Conservation (phyloP, 2,113 vertebrate genomes). For the Syrmaticus mikado region DNA sequence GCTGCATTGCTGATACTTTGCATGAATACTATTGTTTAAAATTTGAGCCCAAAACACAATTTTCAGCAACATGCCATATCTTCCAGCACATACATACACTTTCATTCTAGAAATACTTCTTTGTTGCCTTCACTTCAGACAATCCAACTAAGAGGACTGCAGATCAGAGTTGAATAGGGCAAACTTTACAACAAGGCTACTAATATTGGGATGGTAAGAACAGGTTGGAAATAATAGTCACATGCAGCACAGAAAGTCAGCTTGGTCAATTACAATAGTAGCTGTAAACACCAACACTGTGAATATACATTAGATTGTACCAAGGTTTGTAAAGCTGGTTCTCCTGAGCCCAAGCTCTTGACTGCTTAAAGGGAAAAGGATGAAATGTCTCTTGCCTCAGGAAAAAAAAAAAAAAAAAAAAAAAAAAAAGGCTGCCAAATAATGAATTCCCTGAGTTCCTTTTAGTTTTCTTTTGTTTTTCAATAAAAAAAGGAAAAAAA, state of each 20-base stretch:
- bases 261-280: background rate
- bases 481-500: background rate
- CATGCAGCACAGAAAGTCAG: background rate
- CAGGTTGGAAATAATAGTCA: background rate
- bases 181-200: background rate
- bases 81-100: background rate
- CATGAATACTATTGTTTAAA: background rate
- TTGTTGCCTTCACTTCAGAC: background rate
- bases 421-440: background rate
- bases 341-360: background rate
- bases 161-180: background rate
- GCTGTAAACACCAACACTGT: background rate
- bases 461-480: background rate
- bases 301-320: background rate
- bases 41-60: background rate
- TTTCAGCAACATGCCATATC: background rate
- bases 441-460: background rate
- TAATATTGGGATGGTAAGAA: background rate
- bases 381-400: background rate
- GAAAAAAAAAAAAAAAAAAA: background rate
- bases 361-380: background rate
- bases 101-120: background rate
- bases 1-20: background rate
- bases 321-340: background rate
- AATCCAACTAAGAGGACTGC: background rate